Evolutionary conservation across 2,888 invertebrate genomes (phyloP).

Genomic region (Cantharis flavilabris): DNA sequence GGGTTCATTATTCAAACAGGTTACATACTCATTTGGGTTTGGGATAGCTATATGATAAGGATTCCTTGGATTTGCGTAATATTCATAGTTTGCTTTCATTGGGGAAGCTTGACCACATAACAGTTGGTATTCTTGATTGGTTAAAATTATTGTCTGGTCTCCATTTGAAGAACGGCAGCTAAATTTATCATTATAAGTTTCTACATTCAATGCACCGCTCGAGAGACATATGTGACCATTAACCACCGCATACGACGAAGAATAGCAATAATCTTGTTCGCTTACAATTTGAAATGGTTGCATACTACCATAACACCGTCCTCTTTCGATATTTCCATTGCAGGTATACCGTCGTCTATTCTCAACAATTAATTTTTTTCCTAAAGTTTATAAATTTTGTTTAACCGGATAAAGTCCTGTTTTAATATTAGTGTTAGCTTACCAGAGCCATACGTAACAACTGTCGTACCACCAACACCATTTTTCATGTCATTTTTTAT

Average conservation of each 20-base stretch:
- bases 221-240: neutral
- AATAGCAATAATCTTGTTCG: neutral
- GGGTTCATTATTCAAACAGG: neutral
- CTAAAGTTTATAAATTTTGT: neutral
- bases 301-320: neutral
- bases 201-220: neutral
- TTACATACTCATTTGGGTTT: constrained; percentile 13
- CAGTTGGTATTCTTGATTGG: neutral
- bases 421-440: neutral
- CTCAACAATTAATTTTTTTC: neutral
- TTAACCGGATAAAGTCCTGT: neutral
- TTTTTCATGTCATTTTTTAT: neutral
- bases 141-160: neutral
- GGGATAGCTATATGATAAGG: constrained; percentile 11
- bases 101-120: neutral
- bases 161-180: neutral
- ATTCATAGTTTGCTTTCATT: constrained; percentile 1
- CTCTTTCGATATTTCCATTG: neutral
- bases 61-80: constrained; percentile 8
- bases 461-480: neutral
- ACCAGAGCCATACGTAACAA: neutral
- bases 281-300: neutral
- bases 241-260: neutral
- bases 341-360: neutral
- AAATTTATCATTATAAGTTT: neutral